Evolutionary conservation across 2,888 invertebrate species (phyloP), one percentile per base, ranked within the genome.

Genomic region (Rhagonycha lutea): DNA sequence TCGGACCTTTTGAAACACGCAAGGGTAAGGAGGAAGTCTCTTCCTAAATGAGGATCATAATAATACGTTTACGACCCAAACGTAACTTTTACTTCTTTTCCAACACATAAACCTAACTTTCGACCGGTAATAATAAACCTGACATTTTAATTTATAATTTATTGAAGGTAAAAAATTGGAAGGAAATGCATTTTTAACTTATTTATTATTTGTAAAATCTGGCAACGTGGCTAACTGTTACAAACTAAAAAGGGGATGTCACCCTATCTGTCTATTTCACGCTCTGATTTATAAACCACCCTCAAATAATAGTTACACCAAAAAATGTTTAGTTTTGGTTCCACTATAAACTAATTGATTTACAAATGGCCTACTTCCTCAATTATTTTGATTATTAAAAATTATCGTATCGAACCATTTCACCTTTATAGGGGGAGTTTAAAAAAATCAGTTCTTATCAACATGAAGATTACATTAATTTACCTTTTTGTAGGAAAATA

Each of bases 221-320:
- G 74, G 70, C 72, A 75, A 70, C 72, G 18, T 61, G 70, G 69
- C 67, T 29, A 63, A 26, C 14, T 61, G 28, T 26, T 28, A 23
- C 11, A 29, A 69, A 14, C 28, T 68, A 68, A 72, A 28, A 14
- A 72, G 77, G 75, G 77, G 77, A 75, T 69, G 78, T 78, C 76
- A 69, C 74, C 74, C 78, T 73, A 75, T 73, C 75, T 74, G 79
- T 75, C 75, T 77, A 77, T 79, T 79, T 79, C 77, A 79, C 76
- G 77, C 79, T 70, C 65, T 69, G 77, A 79, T 77, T 75, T 79
- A 77, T 70, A 75, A 77, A 79, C 73, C 73, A 77, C 79, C 77
- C 79, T 70, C 61, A 29, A 47, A 70, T 61, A 18, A 18, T 18
- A 18, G 1, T 18, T 18, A 47, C 47, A 29, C 69, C 28, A 69